phyloP scores from a whole-genome alignment of 1,140 invertebrate genomes.

The Popillia japonica region DNA sequence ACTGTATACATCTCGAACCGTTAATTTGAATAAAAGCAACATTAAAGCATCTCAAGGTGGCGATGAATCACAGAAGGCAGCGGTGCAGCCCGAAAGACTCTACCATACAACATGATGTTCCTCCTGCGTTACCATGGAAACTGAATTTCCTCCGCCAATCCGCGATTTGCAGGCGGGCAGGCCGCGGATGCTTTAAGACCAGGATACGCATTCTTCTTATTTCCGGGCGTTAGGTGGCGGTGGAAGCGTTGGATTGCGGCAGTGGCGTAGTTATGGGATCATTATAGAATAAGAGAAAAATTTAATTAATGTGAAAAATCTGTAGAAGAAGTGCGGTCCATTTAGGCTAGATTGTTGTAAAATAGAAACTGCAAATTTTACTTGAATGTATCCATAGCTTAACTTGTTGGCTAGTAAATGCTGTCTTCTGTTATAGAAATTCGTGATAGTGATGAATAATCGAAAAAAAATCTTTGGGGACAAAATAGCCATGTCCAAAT shows the following conservation, averaged over 20 bases:
- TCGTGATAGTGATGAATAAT: too few species aligned
- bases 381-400: too few species aligned
- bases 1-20: constrained; percentile 55
- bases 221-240: constrained; percentile 35
- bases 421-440: too few species aligned
- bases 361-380: too few species aligned
- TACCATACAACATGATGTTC: constrained; percentile 48
- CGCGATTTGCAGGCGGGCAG: constrained; percentile 51
- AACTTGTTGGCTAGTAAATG: too few species aligned
- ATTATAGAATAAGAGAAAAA: too few species aligned
- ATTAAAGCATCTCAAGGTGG: constrained; percentile 62
- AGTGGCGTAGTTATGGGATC: neutral
- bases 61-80: constrained; percentile 55
- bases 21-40: constrained; percentile 62
- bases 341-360: too few species aligned
- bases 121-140: constrained; percentile 57
- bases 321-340: too few species aligned
- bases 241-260: constrained; percentile 3
- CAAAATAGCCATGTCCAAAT: too few species aligned
- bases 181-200: constrained; percentile 57
- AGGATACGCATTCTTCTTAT: constrained; percentile 56
- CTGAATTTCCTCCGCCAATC: constrained; percentile 56
- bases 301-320: too few species aligned
- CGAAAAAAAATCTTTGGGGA: too few species aligned
- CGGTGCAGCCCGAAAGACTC: constrained; percentile 51